phyloP scores from a whole-genome alignment of 23 tunicate genomes.

The Trididemnum clinides region DNA sequence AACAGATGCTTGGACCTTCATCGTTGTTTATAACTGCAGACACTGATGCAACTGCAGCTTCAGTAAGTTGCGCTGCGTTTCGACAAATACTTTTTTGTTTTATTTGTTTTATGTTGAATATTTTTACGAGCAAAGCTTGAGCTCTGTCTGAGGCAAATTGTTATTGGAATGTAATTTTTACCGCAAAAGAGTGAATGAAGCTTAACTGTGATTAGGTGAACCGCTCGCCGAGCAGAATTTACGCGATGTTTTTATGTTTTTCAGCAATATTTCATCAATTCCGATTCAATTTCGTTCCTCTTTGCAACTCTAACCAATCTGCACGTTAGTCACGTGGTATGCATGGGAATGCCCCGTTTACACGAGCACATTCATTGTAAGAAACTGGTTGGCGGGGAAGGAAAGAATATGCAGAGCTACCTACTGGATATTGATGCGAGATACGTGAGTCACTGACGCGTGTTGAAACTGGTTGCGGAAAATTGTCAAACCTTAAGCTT shows the following conservation, averaged over 20 bases:
- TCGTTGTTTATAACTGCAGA: slow-evolving; percentile 24
- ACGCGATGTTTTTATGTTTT: no score
- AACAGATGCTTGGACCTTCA: slow-evolving; percentile 43
- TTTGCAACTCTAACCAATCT: not conserved
- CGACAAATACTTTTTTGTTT: no score
- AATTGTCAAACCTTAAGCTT: no score
- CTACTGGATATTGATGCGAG: slow-evolving; percentile 79
- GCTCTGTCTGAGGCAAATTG: no score
- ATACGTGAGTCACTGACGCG: slow-evolving; percentile 75
- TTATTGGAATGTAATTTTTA: not conserved
- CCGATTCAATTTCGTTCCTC: slow-evolving; percentile 35
- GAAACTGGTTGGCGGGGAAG: no score
- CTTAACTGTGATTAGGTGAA: not conserved
- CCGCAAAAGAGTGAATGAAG: not conserved
- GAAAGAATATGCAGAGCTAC: slow-evolving; percentile 24
- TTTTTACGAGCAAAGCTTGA: no score
- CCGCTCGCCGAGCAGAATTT: no score
- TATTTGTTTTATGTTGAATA: no score
- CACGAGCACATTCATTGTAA: slow-evolving; percentile 73
- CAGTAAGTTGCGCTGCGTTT: slow-evolving; percentile 56
- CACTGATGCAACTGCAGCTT: slow-evolving; percentile 16
- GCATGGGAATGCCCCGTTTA: slow-evolving; percentile 85
- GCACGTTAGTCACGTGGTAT: slow-evolving; percentile 40
- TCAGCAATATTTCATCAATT: slow-evolving; percentile 76
- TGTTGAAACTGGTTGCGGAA: no score